Evolutionary conservation across 2,888 invertebrate species (phyloP).

Genomic region (Allolobophora icterica): DNA sequence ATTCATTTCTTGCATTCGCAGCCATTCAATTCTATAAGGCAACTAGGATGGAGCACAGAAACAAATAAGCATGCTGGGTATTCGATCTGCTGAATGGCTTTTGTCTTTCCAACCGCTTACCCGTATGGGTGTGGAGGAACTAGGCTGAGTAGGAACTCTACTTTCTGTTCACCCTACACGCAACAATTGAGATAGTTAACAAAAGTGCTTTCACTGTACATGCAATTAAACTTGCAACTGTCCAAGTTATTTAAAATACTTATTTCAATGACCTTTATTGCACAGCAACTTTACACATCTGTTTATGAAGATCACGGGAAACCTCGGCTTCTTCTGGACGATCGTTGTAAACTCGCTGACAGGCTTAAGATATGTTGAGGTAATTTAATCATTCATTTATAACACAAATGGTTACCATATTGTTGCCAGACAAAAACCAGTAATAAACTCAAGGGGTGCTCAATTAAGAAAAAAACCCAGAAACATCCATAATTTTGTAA

Average conservation of each 20-base stretch:
- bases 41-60: too few relatives aligned
- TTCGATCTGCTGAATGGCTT: not conserved
- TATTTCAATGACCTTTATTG: not conserved
- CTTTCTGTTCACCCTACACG: too few relatives aligned
- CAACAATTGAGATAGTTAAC: not conserved
- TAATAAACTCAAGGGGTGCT: not conserved
- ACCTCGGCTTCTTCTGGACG: not conserved
- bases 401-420: not conserved
- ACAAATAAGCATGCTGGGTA: not conserved
- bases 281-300: not conserved
- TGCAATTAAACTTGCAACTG: not conserved
- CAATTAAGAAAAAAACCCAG: not conserved
- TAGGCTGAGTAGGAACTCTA: not conserved
- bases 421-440: not conserved
- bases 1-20: too few relatives aligned
- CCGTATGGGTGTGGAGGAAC: not conserved
- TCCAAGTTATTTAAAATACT: not conserved
- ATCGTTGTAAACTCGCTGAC: not conserved
- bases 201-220: not conserved
- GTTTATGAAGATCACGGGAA: not conserved
- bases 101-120: not conserved
- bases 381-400: not conserved
- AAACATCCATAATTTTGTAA: not conserved
- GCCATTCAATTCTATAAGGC: too few relatives aligned
- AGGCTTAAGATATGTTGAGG: not conserved